A percentile compares a stretch with the other conserved stretches of the same genome.
phyloP scores from a whole-genome alignment of 2,888 invertebrate genomes.

The Therioaphis trifolii region DNA sequence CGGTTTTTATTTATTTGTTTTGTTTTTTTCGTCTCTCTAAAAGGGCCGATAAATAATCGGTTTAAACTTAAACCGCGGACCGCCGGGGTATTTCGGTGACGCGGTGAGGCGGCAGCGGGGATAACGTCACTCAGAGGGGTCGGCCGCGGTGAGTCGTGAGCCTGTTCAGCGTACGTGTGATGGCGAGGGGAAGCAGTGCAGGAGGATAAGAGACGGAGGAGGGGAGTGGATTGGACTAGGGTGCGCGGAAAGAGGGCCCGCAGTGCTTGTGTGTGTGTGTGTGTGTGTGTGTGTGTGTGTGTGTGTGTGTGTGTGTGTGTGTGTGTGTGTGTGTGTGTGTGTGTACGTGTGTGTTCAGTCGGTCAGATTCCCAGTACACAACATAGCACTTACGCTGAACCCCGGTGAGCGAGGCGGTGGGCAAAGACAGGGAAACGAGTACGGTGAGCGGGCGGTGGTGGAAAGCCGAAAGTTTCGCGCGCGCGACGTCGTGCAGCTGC shows the following conservation, averaged over 20 bases:
- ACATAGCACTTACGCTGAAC: conserved; percentile 35
- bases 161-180: too few species aligned
- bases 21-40: not conserved
- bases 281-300: too few species aligned
- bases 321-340: too few species aligned
- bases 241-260: not conserved
- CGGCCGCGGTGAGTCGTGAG: too few species aligned
- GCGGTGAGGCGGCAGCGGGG: too few species aligned
- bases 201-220: too few species aligned
- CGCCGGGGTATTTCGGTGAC: too few species aligned
- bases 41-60: not conserved
- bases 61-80: not conserved
- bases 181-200: too few species aligned
- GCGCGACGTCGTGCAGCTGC: too few species aligned
- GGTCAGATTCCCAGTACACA: conserved; percentile 38
- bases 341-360: conserved; percentile 36
- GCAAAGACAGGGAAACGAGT: not conserved
- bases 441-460: not conserved
- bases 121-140: too few species aligned
- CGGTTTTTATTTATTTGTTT: not conserved
- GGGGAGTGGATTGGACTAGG: not conserved
- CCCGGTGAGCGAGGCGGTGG: not conserved
- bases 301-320: too few species aligned
- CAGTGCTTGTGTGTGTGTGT: not conserved
- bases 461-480: too few species aligned